Evolutionary conservation across 2,113 vertebrate genomes (phyloP), one percentile per base, ranked within the genome.

Genomic region (Hassar affinis): DNA sequence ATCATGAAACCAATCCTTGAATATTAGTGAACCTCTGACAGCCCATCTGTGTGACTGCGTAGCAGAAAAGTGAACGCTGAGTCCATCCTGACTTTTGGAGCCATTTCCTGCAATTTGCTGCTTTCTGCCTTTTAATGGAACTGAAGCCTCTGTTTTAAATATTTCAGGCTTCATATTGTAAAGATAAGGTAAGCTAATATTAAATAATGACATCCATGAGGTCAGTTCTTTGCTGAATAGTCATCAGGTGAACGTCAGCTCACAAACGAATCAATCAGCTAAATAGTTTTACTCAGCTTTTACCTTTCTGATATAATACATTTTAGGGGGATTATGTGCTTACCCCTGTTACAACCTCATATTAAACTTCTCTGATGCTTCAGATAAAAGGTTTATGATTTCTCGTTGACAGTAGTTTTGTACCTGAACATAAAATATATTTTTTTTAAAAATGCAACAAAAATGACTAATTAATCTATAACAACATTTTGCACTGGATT

Each of bases 401-500:
- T 42, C 38, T 17, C n/a, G 30, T 22, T 77, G 8, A 76, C 33
- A 66, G 25, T 17, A 12, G 51, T 86, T 80, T 57, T 69, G 27
- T 79, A 10, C 47, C 25, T 52, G 68, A 42, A 52, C 33, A 27
- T 22, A 22, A 45, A 69, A 62, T 68, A 25, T 11, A 20, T 45
- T 33, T n/a, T n/a, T n/a, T n/a, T n/a, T n/a, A 17, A 38, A 52
- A 49, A 30, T 57, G 15, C 3, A 42, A 30, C 51, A 2, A 35
- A 30, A 77, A 22, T 35, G 20, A 42, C 75, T 86, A 64, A 79
- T 84, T 88, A 15, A 86, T 79, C 27, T 7, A 22, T 59, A 27
- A 86, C 59, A 84, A 78, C 83, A 71, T 84, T 85, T 85, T 88
- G n/a, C 79, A 77, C 85, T 85, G 86, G 81, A 61, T 88, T 82